Base-by-base conservation (phyloP, 2,113 vertebrate species). In the Poeciliopsis retropinna region DNA sequence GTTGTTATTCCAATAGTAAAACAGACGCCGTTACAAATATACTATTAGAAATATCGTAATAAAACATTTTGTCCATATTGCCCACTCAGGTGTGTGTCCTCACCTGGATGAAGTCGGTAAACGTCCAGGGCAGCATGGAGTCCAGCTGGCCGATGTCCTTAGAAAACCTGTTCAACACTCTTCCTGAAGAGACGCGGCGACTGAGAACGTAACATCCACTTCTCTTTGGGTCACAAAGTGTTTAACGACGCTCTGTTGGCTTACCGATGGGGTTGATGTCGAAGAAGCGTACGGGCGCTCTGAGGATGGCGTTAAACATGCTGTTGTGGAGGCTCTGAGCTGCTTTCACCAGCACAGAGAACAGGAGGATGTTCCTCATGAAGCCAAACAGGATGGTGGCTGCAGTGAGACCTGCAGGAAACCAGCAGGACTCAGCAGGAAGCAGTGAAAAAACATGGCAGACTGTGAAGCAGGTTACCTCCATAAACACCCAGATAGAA, bases 211-310 rank as follows among this genome's bases (percentile, higher is more conserved):
- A 28, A 17, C 27, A 41, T 66, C 1, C n/a, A 3, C 22, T n/a
- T 15, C 15, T 34, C 31, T 25, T 25, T 32, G 19, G 17, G 4
- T 3, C 2, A 0, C 22, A 22, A 22, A 34, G 63, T 3, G 44
- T 47, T 47, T 19, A 19, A 19, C 19, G 17, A 19, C 17, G 7
- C 8, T 64, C 3, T 32, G 4, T 25, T 34, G 5, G 78, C 97
- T 95, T 86, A 98, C 97, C 97, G 15, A 97, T 95, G 9, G 98
- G 97, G 86, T 99, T 98, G 91, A 95, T 91, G 82, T 99, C 97
- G 73, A 98, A 99, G 93, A 99, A 99, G 84, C 94, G 90, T 13
- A 98, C 95, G 0, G 95, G 97, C 3, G 97, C 95, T 77, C 75
- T 93, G 86, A 99, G 90, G 87, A 98, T 95, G 39, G 95, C 87